Base-by-base conservation (phyloP, 2,113 vertebrate genomes). In the Sturnira hondurensis region DNA sequence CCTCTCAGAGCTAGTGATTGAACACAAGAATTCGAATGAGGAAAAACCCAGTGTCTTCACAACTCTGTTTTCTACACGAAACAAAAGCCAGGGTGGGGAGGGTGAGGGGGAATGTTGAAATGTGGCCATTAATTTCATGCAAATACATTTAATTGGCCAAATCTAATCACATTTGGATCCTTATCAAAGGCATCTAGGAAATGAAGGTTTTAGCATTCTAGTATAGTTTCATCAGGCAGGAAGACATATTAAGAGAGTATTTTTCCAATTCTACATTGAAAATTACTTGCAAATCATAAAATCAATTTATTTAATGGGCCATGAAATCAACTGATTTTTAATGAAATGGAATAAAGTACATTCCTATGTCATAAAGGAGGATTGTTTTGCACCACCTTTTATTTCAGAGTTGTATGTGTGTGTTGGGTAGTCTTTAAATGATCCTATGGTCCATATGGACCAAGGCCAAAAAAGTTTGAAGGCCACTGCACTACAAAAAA, bases 261-360 rank as follows among this genome's bases (percentile, higher is more conserved):
- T 93, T 96, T 89, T 94, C 56, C 87, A 93, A 74, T 89, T 94
- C 74, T 61, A 76, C 28, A 58, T 87, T 94, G 84, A 20, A 96
- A 92, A 95, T 93, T 96, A 95, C 84, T 92, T 38, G 28, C 22
- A 19, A 26, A 22, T 97, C 70, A 93, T 92, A 94, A 93, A 94
- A 74, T 89, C 89, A 91, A 67, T 97, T 95, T 93, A 85, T 95
- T 89, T 95, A 96, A 96, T 96, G 45, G 19, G 31, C 43, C 76
- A 65, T 87, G 52, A 95, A 96, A 92, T 93, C 50, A 93, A 93
- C 19, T 76, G 70, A 91, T 80, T 92, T 95, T 97, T 97, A 96
- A 94, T 92, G 80, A 93, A 97, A 86, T 90, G 28, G 15, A 89
- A 87, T 84, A 47, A 47, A 87, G 89, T 84, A 61, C 41, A 87